Evolutionary conservation across 2,888 invertebrate genomes (phyloP), one percentile per base, ranked within the genome.

Genomic region (Heliconius erato): DNA sequence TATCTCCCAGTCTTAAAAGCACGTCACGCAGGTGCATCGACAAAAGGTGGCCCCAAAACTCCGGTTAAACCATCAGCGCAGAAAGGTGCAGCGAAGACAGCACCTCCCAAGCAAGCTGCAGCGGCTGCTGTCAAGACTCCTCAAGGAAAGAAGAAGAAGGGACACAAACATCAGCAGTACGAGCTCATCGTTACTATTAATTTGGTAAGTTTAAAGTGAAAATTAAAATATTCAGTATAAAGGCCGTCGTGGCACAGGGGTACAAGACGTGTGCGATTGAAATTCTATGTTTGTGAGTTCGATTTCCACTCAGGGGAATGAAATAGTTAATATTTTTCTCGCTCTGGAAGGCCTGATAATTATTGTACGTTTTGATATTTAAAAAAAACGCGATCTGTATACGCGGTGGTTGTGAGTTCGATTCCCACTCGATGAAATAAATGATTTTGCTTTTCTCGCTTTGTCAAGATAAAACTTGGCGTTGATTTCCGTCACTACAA

Each of bases 161-260:
- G 98, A 23, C 97, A 98, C 89, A 97, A 97, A 89, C 97, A 98
- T 87, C 98, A 98, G 90, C 98, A 97, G 90, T 97, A 98, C 88
- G 98, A 98, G 89, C 97, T 98, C 81, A 97, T 97, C 86, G 98
- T 98, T 87, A 98, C 98, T 86, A 98, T 98, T 88, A 97, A 98
- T 92, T 92, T 98, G 97, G 98, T 98, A 91, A 97, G 97, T 94
- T 12, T 11, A 32, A 63, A 49, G 16, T 16, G 49, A 16, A 49
- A n/a, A 12, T 63, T 40, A 14, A 49, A 7, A 40, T 40, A 9
- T 40, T 76, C 35, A 63, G 35, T 63, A 63, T 11, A 63, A 7
- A 59, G 11, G 11, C 9, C 2, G 19, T 23, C 23, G 59, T 59
- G 59, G n/a, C 54, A 3, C 19, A 19, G 49, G 49, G 14, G 16